Base-by-base conservation (phyloP, 2,797 vertebrate species). In the Acomys russatus region DNA sequence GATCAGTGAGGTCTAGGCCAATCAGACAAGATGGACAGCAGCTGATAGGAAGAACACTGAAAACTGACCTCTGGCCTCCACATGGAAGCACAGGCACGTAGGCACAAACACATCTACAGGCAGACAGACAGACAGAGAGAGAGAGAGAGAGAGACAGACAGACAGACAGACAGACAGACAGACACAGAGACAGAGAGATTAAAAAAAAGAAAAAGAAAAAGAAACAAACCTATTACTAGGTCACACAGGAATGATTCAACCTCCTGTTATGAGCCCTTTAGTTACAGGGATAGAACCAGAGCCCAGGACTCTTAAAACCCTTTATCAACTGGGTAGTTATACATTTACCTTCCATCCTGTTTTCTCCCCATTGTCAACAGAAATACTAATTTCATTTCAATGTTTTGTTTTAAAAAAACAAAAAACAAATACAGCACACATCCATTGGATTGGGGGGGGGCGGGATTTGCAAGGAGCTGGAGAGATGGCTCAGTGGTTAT, bases 311-410 rank as follows among this genome's bases (percentile, higher is more conserved):
- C 86, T 44, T 44, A 85, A 38, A 70, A 85, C 91, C 44, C 77
- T 85, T 49, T 51, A 83, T 64, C 30, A 85, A 64, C 30, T 74
- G 77, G 54, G 78, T 44, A 85, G 88, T 68, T 91, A 74, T 14
- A 94, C 38, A 44, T 70, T 63, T 70, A 74, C 7, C 78, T 30
- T 64, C 30, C 80, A 82, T 71, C 79, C 49, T 95, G 71, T 23
- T 85, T 82, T 78, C 76, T 90, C 6, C 64, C 44, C 71, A 20
- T 30, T 91, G 68, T 63, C 68, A 78, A 92, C 18, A 91, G 44
- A 88, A 93, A 82, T 56, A 90, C 30, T 87, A 88, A 92, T 88
- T 94, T 88, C 90, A 88, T 33, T 85, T 20, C 74, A 77, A 56
- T 35, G 1, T 23, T 93, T 90, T 88, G 30, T n/a, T 9, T 44